phyloP scores from a whole-genome alignment of 2,888 invertebrate species.

The Apoda limacodes region DNA sequence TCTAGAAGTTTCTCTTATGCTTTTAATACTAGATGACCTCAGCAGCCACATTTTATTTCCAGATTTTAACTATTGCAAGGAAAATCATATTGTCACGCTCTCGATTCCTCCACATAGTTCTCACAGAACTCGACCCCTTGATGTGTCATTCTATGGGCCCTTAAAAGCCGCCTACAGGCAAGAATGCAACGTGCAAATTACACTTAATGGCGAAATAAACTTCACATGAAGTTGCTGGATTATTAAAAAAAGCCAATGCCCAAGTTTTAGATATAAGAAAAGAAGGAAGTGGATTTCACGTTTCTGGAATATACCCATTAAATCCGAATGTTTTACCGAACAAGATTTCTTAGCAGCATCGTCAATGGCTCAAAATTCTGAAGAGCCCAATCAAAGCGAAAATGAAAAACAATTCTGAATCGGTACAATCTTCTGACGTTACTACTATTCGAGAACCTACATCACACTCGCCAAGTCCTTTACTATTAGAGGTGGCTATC shows the following conservation, averaged over 20 bases:
- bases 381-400: no score
- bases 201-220: conserved; percentile 21
- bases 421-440: no score
- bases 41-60: conserved; percentile 22
- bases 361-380: no score
- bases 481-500: no score
- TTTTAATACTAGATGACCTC: conserved; percentile 26
- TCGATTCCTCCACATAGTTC: conserved; percentile 21
- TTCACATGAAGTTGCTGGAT: conserved; percentile 20
- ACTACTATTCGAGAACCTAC: no score
- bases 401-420: no score
- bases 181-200: conserved; percentile 21
- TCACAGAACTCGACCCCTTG: conserved; percentile 20
- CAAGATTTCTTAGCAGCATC: no score
- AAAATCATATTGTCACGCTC: conserved; percentile 22
- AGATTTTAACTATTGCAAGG: conserved; percentile 22
- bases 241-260: conserved; percentile 22
- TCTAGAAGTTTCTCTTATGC: conserved; percentile 28
- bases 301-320: conserved; percentile 16
- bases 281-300: conserved; percentile 16
- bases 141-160: conserved; percentile 21
- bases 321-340: no score
- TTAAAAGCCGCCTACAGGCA: conserved; percentile 21
- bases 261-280: conserved; percentile 18
- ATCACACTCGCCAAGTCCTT: no score